Percentiles rank a stretch among this genome's conserved stretches.
These are phyloP conservation scores for Serinus canaria DNA, from an alignment of 2,113 vertebrate species.

Conservation along the genomic window DNA sequence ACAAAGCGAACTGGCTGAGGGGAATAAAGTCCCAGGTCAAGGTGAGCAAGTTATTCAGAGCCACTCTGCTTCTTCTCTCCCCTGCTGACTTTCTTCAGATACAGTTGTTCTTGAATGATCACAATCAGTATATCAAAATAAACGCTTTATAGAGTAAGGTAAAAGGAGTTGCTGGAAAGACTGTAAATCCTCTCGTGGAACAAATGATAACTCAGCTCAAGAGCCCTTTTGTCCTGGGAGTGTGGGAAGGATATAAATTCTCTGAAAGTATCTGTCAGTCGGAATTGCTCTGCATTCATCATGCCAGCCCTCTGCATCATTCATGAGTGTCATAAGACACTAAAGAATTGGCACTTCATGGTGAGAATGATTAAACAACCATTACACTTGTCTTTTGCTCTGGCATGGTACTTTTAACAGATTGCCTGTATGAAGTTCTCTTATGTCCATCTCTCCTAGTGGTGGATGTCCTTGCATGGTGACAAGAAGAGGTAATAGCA, in stretches of 20 bases:
- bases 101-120: constrained; percentile 70
- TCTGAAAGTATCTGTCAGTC: constrained; percentile 66
- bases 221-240: constrained; percentile 69
- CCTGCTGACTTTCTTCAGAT: constrained; percentile 57
- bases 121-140: constrained; percentile 74
- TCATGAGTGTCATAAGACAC: constrained; percentile 76
- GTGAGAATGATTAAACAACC: constrained; percentile 73
- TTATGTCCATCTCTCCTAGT: background rate
- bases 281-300: constrained; percentile 74
- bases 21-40: background rate
- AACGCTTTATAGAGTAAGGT: constrained; percentile 65
- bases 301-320: constrained; percentile 71
- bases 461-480: background rate
- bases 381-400: constrained; percentile 62
- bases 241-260: constrained; percentile 69
- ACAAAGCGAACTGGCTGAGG: background rate
- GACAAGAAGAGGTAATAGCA: background rate
- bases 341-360: constrained; percentile 73
- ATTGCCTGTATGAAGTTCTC: background rate
- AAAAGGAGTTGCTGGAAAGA: constrained; percentile 68
- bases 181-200: constrained; percentile 74
- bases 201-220: constrained; percentile 73
- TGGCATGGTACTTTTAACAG: constrained; percentile 40
- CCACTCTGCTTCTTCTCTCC: background rate
- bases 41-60: constrained; percentile 15